Conservation (phyloP, 2,888 invertebrate species). For the Imbricaverruca yamaguchii region DNA sequence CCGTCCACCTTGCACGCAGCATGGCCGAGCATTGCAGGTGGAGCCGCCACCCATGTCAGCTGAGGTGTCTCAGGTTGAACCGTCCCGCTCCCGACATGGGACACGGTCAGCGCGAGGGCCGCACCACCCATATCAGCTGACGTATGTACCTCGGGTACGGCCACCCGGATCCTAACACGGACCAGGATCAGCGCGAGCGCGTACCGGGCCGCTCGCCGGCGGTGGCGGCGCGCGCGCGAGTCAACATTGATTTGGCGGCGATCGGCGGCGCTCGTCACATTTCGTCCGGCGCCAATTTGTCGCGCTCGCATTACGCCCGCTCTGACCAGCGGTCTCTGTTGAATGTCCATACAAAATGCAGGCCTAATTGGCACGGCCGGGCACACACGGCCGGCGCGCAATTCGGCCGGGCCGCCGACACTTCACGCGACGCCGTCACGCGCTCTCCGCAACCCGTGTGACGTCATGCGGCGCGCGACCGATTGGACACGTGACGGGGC, state of each 20-base stretch:
- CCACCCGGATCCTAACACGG: no score
- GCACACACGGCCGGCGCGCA: neutral
- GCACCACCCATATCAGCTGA: no score
- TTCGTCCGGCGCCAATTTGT: neutral
- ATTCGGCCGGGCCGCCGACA: neutral
- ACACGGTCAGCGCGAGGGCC: no score
- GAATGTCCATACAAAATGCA: slow-evolving; percentile 18
- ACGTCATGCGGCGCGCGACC: neutral
- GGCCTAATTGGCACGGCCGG: neutral
- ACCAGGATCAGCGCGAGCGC: no score
- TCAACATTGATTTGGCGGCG: neutral
- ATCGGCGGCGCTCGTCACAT: neutral
- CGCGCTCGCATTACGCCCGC: neutral
- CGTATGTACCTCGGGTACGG: no score
- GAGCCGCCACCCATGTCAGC: no score
- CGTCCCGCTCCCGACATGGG: no score
- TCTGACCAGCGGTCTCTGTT: neutral
- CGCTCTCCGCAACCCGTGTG: neutral
- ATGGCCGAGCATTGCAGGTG: no score
- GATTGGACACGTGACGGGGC: neutral
- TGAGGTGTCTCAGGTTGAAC: no score
- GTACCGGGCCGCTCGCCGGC: no score
- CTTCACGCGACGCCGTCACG: slow-evolving; percentile 6
- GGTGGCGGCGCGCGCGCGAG: neutral
- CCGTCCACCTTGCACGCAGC: no score